Percentiles rank a stretch among this genome's conserved stretches.
Conservation (phyloP, 2,797 vertebrate genomes). For the Coregonus sp. region DNA sequence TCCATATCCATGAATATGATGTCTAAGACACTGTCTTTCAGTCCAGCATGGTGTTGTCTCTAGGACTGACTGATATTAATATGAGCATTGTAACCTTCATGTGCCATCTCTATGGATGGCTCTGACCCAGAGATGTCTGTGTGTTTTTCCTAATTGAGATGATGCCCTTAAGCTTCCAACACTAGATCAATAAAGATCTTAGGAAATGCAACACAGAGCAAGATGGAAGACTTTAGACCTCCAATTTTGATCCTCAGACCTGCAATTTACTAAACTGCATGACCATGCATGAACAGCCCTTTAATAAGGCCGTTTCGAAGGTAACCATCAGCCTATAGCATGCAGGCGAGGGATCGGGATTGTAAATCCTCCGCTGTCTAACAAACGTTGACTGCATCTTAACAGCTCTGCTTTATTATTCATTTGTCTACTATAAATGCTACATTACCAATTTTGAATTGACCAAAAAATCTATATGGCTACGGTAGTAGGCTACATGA, state of each 20-base stretch:
- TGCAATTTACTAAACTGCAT: slow-evolving; percentile 17
- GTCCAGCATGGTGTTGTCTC: neutral
- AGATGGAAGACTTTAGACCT: slow-evolving; percentile 9
- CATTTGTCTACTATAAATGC: neutral
- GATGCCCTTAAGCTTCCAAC: slow-evolving; percentile 15
- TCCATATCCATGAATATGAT: neutral
- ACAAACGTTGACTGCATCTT: slow-evolving; percentile 8
- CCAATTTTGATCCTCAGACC: slow-evolving; percentile 7
- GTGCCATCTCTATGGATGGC: neutral
- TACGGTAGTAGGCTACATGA: neutral
- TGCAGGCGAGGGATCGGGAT: neutral
- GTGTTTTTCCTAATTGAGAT: slow-evolving; percentile 23
- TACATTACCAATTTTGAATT: neutral
- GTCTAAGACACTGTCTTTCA: neutral
- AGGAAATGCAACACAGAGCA: slow-evolving; percentile 17
- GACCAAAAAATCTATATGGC: neutral
- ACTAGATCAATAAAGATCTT: slow-evolving; percentile 16
- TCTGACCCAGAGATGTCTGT: slow-evolving; percentile 8
- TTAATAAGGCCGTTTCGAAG: slow-evolving; percentile 15
- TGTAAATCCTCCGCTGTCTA: slow-evolving; percentile 8
- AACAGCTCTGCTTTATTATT: neutral
- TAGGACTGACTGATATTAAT: neutral
- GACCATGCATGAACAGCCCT: slow-evolving; percentile 1
- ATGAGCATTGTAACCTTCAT: neutral
- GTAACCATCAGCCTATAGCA: neutral